These are phyloP conservation scores for Embidobia sp. DNA, from an alignment of 2,888 invertebrate genomes.

Conservation along the genomic window DNA sequence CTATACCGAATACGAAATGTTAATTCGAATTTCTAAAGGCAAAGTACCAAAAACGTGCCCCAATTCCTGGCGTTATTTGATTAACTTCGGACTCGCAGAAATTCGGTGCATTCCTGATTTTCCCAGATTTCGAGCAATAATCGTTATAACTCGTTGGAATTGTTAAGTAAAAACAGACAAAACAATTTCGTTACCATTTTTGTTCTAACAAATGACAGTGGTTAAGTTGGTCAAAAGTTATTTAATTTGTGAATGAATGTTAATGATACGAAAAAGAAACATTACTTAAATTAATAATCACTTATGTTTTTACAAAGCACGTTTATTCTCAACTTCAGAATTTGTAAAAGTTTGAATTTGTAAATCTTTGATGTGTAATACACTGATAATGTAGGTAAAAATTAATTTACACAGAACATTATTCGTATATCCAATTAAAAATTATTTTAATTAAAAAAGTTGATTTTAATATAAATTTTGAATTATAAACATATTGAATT, in stretches of 20 bases:
- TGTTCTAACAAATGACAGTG: background rate
- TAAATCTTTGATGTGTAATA: too few species aligned
- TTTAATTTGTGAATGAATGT: background rate
- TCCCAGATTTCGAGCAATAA: background rate
- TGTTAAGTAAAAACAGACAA: too few species aligned
- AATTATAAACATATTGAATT: too few species aligned
- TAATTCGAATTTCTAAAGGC: constrained; percentile 5
- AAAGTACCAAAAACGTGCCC: background rate
- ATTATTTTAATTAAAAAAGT: too few species aligned
- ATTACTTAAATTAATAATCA: constrained; percentile 1
- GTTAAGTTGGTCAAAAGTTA: background rate
- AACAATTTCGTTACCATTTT: too few species aligned
- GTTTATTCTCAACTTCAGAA: constrained; percentile 20
- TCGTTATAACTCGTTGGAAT: constrained; percentile 3
- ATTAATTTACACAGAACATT: too few species aligned
- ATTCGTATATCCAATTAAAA: too few species aligned
- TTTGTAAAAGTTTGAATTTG: constrained; percentile 36
- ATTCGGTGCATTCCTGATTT: constrained; percentile 3
- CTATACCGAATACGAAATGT: constrained; percentile 8
- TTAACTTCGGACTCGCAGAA: constrained; percentile 4
- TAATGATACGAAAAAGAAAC: background rate
- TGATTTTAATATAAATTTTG: too few species aligned
- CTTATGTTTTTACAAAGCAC: constrained; percentile 17
- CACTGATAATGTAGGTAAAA: too few species aligned
- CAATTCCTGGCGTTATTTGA: constrained; percentile 16